A percentile compares a stretch with the other conserved stretches of the same genome.
Evolutionary conservation across 2,113 vertebrate species (phyloP).

Genomic region (Neolamprologus hecqui): DNA sequence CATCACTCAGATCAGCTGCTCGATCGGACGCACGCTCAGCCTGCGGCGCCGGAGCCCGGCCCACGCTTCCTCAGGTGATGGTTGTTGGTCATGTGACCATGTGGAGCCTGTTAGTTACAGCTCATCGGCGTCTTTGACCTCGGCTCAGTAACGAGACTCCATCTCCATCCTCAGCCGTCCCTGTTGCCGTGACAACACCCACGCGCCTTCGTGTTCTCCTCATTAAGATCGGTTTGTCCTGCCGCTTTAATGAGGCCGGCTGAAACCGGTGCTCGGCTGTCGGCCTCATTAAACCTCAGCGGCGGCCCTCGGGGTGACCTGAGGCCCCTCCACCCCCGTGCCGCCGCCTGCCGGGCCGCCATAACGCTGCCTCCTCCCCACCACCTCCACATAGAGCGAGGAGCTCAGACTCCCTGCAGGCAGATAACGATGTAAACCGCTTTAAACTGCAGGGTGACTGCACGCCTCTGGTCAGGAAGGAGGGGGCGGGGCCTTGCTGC

Average conservation of each 20-base stretch:
- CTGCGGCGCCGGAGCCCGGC: background rate
- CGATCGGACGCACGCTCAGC: background rate
- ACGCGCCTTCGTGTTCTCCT: background rate
- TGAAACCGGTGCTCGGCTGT: background rate
- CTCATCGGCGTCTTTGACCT: background rate
- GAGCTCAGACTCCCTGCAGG: background rate
- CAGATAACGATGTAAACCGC: background rate
- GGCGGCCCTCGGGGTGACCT: background rate
- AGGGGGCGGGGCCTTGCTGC: background rate
- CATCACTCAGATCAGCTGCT: background rate
- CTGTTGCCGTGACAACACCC: background rate
- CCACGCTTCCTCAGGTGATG: background rate
- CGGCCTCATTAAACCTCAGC: conserved; percentile 5
- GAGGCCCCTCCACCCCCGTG: background rate
- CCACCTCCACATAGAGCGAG: background rate
- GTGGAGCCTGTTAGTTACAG: background rate
- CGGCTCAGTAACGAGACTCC: background rate
- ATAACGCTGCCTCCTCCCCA: background rate
- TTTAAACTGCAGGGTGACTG: background rate
- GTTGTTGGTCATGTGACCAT: background rate
- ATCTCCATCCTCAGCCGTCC: background rate
- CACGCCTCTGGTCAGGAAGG: background rate
- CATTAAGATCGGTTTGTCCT: background rate
- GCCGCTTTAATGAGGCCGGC: background rate
- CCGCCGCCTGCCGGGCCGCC: background rate